These are phyloP conservation scores for Meles meles DNA, from an alignment of 2,113 vertebrate species.

Conservation along the genomic window DNA sequence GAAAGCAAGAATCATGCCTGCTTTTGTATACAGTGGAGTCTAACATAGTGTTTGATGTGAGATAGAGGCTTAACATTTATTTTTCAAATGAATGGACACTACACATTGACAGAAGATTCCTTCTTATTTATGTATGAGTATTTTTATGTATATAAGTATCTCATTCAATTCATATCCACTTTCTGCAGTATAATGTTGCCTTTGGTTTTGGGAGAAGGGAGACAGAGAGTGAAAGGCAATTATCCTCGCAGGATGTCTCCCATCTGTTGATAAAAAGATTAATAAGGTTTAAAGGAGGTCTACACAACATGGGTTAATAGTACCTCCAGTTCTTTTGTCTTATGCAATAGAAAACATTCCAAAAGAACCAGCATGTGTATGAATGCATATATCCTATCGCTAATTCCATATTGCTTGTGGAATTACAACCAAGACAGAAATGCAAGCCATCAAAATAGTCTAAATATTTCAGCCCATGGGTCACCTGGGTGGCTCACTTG, in stretches of 20 bases:
- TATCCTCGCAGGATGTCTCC: not conserved
- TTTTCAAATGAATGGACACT: not conserved
- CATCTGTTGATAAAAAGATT: not conserved
- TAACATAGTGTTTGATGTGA: not conserved
- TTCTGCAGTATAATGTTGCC: not conserved
- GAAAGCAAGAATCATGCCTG: not conserved
- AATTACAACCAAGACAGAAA: not conserved
- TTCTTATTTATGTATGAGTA: not conserved
- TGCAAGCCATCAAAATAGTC: not conserved
- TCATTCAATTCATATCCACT: not conserved
- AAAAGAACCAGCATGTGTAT: not conserved
- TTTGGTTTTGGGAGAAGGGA: not conserved
- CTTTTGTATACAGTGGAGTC: not conserved
- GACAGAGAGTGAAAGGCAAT: not conserved
- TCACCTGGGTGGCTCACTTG: too few species aligned
- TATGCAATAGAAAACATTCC: not conserved
- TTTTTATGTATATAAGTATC: not conserved
- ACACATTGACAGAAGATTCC: not conserved
- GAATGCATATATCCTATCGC: not conserved
- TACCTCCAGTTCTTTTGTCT: not conserved
- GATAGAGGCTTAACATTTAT: not conserved
- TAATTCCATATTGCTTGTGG: not conserved
- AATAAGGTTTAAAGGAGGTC: not conserved
- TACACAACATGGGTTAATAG: not conserved
- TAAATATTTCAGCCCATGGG: not conserved